These are phyloP conservation scores for Microcaecilia unicolor DNA, from an alignment of 2,797 vertebrate genomes.

Conservation along the genomic window DNA sequence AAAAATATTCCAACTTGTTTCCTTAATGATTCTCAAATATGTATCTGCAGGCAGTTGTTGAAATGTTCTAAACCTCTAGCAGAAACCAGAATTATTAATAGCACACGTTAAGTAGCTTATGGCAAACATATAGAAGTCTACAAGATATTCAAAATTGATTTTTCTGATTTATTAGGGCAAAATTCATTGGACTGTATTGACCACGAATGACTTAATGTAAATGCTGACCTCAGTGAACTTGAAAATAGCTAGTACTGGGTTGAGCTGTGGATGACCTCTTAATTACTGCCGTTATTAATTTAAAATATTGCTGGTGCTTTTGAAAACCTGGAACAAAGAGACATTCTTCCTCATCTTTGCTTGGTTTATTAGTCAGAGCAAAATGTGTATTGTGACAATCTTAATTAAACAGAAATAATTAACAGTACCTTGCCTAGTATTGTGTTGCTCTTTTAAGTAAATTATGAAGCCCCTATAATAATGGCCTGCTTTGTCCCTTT, in stretches of 20 bases:
- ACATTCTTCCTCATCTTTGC: conserved; percentile 52
- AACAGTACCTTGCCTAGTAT: conserved; percentile 53
- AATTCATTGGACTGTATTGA: conserved; percentile 37
- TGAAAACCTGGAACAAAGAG: conserved; percentile 51
- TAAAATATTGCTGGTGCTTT: conserved; percentile 59
- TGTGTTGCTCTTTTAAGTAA: conserved; percentile 55
- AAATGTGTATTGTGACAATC: conserved; percentile 68
- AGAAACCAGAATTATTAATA: no score
- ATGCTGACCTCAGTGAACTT: conserved; percentile 47
- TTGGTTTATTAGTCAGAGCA: conserved; percentile 47
- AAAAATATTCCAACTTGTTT: no score
- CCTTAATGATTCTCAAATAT: no score
- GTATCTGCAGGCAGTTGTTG: no score
- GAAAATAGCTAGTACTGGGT: conserved; percentile 54
- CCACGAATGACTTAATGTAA: conserved; percentile 40
- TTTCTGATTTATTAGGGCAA: conserved; percentile 44
- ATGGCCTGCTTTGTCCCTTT: conserved; percentile 13
- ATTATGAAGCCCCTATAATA: conserved; percentile 45
- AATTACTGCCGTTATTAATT: conserved; percentile 67
- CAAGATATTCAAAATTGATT: conserved; percentile 26
- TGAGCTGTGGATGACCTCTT: conserved; percentile 72
- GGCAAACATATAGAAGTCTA: conserved; percentile 14
- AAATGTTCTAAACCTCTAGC: no score
- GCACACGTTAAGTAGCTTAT: conserved; percentile 16
- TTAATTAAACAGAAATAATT: conserved; percentile 63